A percentile compares a stretch with the other conserved stretches of the same genome.
These are phyloP conservation scores for Ophion ellenae DNA, from an alignment of 2,888 invertebrate species.

Conservation along the genomic window DNA sequence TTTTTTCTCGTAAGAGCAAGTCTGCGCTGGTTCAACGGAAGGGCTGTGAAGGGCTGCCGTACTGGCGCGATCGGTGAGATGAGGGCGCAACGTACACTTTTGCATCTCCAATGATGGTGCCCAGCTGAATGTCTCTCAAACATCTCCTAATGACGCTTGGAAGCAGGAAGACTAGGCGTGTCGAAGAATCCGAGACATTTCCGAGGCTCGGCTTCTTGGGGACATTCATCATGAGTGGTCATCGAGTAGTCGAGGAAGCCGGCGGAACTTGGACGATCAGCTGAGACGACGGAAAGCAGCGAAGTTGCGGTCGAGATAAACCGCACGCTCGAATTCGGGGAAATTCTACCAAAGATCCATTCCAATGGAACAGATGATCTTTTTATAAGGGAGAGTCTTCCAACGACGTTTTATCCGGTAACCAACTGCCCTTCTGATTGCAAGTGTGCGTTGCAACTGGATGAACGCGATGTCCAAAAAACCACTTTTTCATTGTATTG, in stretches of 20 bases:
- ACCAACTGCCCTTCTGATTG: not conserved
- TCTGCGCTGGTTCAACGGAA: not conserved
- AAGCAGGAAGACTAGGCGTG: slow-evolving; percentile 75
- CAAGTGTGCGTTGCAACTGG: no score
- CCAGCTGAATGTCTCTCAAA: slow-evolving; percentile 7
- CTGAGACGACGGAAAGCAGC: not conserved
- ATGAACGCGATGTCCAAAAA: no score
- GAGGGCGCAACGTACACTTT: slow-evolving; percentile 31
- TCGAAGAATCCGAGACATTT: slow-evolving; percentile 79
- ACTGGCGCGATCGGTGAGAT: not conserved
- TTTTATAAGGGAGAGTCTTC: not conserved
- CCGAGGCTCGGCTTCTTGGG: slow-evolving; percentile 69
- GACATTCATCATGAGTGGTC: slow-evolving; percentile 74
- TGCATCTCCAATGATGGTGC: not conserved
- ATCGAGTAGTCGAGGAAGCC: slow-evolving; percentile 16
- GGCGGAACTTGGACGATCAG: not conserved
- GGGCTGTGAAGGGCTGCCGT: not conserved
- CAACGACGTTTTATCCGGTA: not conserved
- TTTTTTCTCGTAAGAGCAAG: slow-evolving; percentile 30
- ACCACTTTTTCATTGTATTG: no score
- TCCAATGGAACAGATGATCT: not conserved
- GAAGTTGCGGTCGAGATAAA: slow-evolving; percentile 11
- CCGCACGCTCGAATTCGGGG: slow-evolving; percentile 22
- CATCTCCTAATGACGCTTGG: slow-evolving; percentile 75
- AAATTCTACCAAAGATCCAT: not conserved